Evolutionary conservation across 2,113 vertebrate genomes (phyloP), one percentile per base, ranked within the genome.

Genomic region (Centropristis striata): DNA sequence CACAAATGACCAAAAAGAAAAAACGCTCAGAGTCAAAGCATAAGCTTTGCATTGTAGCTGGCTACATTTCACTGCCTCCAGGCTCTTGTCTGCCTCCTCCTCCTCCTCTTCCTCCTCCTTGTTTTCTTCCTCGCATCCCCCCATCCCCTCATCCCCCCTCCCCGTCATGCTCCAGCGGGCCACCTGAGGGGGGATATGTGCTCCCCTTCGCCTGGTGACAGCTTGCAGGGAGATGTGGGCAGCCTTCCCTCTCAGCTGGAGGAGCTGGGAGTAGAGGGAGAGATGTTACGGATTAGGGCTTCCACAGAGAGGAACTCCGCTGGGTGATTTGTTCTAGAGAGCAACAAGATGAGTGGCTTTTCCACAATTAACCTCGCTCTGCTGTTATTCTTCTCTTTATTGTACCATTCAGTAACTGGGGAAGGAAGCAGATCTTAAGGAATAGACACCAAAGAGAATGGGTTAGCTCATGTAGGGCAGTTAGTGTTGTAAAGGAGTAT

Each of bases 161-260:
- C 28, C 28, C 20, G 27, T 84, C 79, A 85, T 81, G 86, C 86
- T 83, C 90, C 76, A 88, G 69, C 46, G 21, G 75, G 66, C 63
- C 80, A 85, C 90, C 71, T 87, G 68, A 86, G 78, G 88, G 66
- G n/a, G 72, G 65, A 49, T 77, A 23, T 63, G 44, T 18, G 37
- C 77, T 78, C 51, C 72, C 70, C 69, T 69, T 64, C 66, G 85
- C 82, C 82, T 85, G 80, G 69, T 81, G 86, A 87, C 90, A 91
- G 90, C 85, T 92, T 84, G 85, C 74, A 78, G 81, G 72, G 81
- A 80, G 86, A 88, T 73, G 73, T 73, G 71, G 60, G 81, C 72
- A 54, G 88, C 39, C 64, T 90, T 81, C 74, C 57, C 88, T 84
- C 78, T 71, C 68, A 71, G 78, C 81, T 85, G 58, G 81, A 87